Conservation (phyloP, 2,113 vertebrate species). For the Archocentrus centrarchus region DNA sequence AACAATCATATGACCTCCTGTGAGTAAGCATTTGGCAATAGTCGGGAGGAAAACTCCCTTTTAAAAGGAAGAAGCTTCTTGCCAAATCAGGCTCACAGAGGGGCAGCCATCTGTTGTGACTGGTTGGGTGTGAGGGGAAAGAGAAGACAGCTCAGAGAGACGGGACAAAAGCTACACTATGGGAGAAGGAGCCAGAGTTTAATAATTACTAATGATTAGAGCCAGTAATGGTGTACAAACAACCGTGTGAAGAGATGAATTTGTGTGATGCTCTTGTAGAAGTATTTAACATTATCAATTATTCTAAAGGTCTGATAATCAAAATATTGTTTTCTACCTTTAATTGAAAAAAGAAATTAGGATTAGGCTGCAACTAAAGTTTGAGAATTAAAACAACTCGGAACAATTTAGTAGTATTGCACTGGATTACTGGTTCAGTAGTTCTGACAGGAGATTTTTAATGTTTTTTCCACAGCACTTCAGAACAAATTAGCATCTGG, state of each 20-base stretch:
- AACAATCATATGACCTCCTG: no score
- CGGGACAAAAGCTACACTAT: neutral
- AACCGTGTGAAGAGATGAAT: neutral
- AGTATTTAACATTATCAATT: neutral
- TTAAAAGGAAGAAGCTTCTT: neutral
- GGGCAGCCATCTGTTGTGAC: neutral
- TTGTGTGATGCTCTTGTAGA: neutral
- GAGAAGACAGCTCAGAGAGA: neutral
- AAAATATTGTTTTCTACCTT: no score
- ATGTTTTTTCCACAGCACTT: neutral
- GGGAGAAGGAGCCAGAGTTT: neutral
- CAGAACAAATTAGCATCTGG: neutral
- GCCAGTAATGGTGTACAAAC: neutral
- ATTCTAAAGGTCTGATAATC: neutral
- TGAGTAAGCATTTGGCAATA: neutral
- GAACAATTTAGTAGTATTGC: neutral
- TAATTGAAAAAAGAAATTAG: neutral
- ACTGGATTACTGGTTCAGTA: neutral
- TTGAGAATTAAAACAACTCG: neutral
- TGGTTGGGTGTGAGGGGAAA: neutral
- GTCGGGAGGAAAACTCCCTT: neutral
- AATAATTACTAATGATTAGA: neutral
- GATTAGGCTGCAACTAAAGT: neutral
- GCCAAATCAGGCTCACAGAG: no score
- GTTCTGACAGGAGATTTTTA: neutral